Base-by-base conservation (phyloP, 2,888 invertebrate species). In the Anthrax anthrax region DNA sequence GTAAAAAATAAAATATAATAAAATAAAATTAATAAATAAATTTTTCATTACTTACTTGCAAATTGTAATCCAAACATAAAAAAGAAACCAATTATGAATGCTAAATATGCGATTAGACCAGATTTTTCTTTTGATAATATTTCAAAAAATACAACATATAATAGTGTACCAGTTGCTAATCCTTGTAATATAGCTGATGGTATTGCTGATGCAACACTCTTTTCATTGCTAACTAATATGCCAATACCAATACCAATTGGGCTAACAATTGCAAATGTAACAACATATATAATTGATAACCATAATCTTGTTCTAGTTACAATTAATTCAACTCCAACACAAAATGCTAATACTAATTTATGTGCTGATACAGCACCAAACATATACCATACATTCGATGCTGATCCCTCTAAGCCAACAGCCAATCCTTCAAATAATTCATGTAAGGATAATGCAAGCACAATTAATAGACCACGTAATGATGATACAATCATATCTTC, bases 141-240 rank as follows among this genome's bases (percentile, higher is more conserved):
- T 70, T 96, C 95, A 66, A 95, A 94, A 72, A 94, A 94, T n/a
- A 94, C 91, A 16, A 96, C 90, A 70, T 94, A 96, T 4, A 96
- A 70, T 39, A 96, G 76, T 0, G 95, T 95, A 14, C 95, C 96
- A 40, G 87, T 82, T 0, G 95, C 94, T 48, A 95, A 69, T 4
- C 91, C 92, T 71, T 94, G 85, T 14, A 65, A 48, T 29, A 82
- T 71, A 38, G 80, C 79, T 1, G 81, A 79, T 16, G 76, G 70
- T 9, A 82, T 70, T 18, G 75, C 77, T 2, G 75, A 71, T 1
- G 77, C 75, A 0, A 76, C 70, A 0, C 74, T 72, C 1, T 73
- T 73, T 42, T 72, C 67, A 2, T 76, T 77, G 19, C 77, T 78
- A 37, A 84, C 66, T 3, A 76, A 62, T 50, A 86, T 74, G 19